A percentile compares a stretch with the other conserved stretches of the same genome.
These are phyloP conservation scores for Polylopha cassiicola DNA, from an alignment of 2,888 invertebrate genomes.

Conservation along the genomic window DNA sequence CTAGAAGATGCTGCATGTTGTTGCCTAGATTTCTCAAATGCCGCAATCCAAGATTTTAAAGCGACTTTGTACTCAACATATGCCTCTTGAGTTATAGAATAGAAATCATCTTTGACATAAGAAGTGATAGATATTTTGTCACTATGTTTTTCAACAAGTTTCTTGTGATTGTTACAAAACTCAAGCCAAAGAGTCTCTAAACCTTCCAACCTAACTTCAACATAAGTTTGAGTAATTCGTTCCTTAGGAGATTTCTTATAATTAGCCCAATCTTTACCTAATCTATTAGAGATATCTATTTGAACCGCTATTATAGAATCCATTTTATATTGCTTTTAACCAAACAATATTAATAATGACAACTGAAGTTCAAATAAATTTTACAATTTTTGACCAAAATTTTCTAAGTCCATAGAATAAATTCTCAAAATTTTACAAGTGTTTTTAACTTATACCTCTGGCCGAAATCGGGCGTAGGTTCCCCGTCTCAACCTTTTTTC, in stretches of 20 bases:
- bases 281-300: background rate
- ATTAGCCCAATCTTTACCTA: background rate
- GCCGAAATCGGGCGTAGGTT: too few relatives aligned
- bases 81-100: background rate
- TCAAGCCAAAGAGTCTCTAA: background rate
- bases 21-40: background rate
- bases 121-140: background rate
- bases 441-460: background rate
- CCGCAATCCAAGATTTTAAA: background rate
- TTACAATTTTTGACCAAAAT: background rate
- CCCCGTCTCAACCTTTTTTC: too few relatives aligned
- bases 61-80: conserved; percentile 3
- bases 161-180: background rate
- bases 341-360: background rate
- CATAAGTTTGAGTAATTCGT: background rate
- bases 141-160: background rate
- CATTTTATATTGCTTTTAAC: background rate
- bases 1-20: background rate
- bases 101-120: background rate
- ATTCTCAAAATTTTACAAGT: background rate
- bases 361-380: too few relatives aligned
- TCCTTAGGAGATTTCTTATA: conserved; percentile 1
- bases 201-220: background rate
- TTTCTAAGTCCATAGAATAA: background rate
- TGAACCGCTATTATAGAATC: background rate